Evolutionary conservation across 1,140 invertebrate genomes (phyloP).

Genomic region (Ptiloglossa arizonensis): DNA sequence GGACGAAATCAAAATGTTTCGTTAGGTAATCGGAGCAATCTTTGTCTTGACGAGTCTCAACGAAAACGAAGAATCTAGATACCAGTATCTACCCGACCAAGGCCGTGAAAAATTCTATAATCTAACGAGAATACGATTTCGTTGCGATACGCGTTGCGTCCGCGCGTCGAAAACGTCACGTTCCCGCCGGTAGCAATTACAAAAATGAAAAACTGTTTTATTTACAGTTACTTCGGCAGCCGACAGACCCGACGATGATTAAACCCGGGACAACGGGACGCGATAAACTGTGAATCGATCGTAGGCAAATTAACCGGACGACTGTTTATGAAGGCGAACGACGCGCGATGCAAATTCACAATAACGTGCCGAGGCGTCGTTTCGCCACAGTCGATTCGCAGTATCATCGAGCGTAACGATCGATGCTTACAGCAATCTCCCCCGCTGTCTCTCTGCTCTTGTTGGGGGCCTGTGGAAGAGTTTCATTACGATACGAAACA

Average conservation of each 20-base stretch:
- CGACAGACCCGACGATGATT: not conserved
- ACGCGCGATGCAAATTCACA: slow-evolving; percentile 9
- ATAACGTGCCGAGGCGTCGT: slow-evolving; percentile 10
- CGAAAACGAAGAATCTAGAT: too few species aligned
- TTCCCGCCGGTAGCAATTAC: not conserved
- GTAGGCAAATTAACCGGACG: slow-evolving; percentile 16
- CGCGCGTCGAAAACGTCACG: not conserved
- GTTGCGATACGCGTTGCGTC: too few species aligned
- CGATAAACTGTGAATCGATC: not conserved
- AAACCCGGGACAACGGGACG: not conserved
- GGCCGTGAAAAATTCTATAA: too few species aligned
- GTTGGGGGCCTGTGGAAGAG: slow-evolving; percentile 12
- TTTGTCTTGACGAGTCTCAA: too few species aligned
- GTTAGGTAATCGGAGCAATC: too few species aligned
- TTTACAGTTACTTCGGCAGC: not conserved
- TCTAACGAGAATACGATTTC: too few species aligned
- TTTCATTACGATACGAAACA: slow-evolving; percentile 52
- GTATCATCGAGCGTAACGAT: slow-evolving; percentile 43
- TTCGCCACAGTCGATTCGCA: slow-evolving; percentile 31
- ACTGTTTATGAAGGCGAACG: slow-evolving; percentile 15
- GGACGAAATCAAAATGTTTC: too few species aligned
- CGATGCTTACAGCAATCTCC: slow-evolving; percentile 20
- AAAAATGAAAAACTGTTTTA: not conserved
- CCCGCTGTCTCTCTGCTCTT: not conserved
- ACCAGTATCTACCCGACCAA: too few species aligned